phyloP scores from a whole-genome alignment of 2,797 vertebrate species.

The Picus viridis region DNA sequence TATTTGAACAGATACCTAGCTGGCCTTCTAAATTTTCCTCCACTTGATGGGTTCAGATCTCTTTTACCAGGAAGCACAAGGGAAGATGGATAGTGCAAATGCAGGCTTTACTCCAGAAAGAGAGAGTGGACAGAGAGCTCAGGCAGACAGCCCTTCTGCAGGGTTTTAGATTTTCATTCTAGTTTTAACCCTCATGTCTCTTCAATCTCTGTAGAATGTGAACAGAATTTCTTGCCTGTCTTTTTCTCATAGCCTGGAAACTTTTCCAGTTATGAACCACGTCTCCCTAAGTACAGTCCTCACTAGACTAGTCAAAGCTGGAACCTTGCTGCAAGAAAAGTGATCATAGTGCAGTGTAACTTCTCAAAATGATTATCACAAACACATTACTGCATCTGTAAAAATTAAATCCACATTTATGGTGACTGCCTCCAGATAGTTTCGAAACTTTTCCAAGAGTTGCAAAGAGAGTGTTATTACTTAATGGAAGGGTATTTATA shows the following conservation, averaged over 20 bases:
- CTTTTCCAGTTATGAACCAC: neutral
- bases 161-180: neutral
- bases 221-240: neutral
- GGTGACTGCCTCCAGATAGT: neutral
- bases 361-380: conserved; percentile 18
- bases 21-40: neutral
- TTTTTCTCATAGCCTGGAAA: neutral
- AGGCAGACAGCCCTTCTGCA: neutral
- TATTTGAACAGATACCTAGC: neutral
- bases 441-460: conserved; percentile 52
- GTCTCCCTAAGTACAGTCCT: neutral
- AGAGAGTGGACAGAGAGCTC: neutral
- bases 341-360: neutral
- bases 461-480: conserved; percentile 39
- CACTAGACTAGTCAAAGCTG: neutral
- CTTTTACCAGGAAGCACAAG: neutral
- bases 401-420: conserved; percentile 44
- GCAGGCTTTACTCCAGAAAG: neutral
- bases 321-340: neutral
- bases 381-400: conserved; percentile 16
- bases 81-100: neutral
- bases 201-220: neutral
- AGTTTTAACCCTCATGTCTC: neutral
- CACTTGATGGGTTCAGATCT: rapidly evolving
- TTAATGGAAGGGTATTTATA: conserved; percentile 33